Evolutionary conservation across 2,797 vertebrate species (phyloP).

Genomic region (Enteromius treurensis): DNA sequence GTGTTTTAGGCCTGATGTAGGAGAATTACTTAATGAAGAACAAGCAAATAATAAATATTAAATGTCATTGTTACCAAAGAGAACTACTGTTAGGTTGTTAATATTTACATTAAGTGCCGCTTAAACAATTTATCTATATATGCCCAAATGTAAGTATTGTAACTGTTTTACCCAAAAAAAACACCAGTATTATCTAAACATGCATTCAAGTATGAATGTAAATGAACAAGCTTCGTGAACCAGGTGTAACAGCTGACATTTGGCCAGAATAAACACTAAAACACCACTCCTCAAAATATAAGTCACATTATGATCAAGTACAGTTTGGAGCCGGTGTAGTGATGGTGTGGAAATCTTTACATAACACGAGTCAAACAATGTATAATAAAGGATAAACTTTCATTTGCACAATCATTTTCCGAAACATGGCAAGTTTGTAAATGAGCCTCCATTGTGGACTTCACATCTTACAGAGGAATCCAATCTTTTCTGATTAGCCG

Average conservation of each 20-base stretch:
- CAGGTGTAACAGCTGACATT: background rate
- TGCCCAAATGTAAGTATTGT: background rate
- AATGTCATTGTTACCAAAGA: background rate
- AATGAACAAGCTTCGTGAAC: background rate
- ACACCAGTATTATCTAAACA: background rate
- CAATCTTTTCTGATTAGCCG: constrained; percentile 15
- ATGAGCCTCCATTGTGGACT: background rate
- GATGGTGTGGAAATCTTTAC: constrained; percentile 45
- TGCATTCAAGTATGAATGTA: background rate
- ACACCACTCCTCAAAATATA: background rate
- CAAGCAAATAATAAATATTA: background rate
- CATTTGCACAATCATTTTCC: background rate
- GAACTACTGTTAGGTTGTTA: background rate
- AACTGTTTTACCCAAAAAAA: background rate
- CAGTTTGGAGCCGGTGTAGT: background rate
- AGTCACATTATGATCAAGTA: background rate
- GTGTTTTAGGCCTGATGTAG: background rate
- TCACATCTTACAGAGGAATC: constrained; percentile 17
- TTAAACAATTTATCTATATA: background rate
- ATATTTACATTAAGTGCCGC: background rate
- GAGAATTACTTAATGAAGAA: background rate
- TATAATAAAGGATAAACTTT: constrained; percentile 8
- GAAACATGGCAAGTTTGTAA: constrained; percentile 11
- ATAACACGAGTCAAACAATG: constrained; percentile 64
- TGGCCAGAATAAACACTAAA: background rate